A percentile compares a stretch with the other conserved stretches of the same genome.
Evolutionary conservation across 2,113 vertebrate species (phyloP).

Genomic region (Rhinolophus ferrumequinum): DNA sequence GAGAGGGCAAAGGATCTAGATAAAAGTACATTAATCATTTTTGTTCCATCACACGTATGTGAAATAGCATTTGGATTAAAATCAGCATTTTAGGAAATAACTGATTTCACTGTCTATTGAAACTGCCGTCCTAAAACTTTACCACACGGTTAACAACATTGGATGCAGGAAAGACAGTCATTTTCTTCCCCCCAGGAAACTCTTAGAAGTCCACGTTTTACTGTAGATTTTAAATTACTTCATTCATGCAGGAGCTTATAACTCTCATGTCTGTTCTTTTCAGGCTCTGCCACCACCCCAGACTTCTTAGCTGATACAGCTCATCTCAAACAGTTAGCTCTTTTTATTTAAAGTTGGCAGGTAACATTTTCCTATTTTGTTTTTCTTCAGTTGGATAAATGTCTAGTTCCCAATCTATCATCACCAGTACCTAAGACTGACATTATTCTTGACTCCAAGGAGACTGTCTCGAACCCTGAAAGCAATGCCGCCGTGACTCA

Average conservation of each 20-base stretch:
- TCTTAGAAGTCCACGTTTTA: not conserved
- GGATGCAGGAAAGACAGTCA: not conserved
- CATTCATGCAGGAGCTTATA: not conserved
- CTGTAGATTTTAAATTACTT: not conserved
- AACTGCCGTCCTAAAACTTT: conserved; percentile 7
- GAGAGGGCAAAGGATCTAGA: not conserved
- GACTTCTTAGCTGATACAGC: not conserved
- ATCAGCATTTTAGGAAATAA: conserved; percentile 12
- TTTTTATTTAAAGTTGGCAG: conserved; percentile 41
- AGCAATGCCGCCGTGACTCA: not conserved
- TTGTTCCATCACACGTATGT: not conserved
- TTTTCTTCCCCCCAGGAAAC: not conserved
- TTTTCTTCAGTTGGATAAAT: conserved; percentile 47
- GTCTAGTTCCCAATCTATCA: conserved; percentile 9
- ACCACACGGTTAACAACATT: not conserved
- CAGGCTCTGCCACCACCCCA: not conserved
- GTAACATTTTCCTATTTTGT: not conserved
- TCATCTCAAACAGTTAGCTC: not conserved
- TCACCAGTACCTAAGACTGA: conserved; percentile 6
- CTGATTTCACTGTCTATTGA: not conserved
- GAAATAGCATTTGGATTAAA: not conserved
- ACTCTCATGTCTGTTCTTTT: not conserved
- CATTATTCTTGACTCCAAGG: not conserved
- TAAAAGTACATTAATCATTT: not conserved
- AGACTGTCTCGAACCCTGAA: not conserved